Base-by-base conservation (phyloP, 2,888 invertebrate genomes). In the Sisyra nigra region DNA sequence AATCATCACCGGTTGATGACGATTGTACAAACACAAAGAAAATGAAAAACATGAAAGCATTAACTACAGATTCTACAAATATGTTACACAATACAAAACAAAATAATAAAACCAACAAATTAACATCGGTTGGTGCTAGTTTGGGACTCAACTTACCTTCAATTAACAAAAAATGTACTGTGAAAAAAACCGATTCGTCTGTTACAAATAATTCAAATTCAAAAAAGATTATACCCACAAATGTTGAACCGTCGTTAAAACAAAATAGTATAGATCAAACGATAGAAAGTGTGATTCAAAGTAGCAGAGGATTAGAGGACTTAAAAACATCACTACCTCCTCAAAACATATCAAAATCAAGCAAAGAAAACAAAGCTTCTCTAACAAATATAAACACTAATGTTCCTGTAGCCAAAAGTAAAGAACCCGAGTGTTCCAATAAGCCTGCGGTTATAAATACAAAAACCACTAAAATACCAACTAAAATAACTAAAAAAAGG, bases 201-300 rank as follows among this genome's bases (percentile, higher is more conserved):
- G n/a, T 41, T n/a, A 40, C 45, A 41, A 44, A 47, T 44, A 49
- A 50, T 48, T 49, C 41, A 18, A 49, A 50, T 48, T 49, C 41
- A 18, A 52, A 51, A 38, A 52, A 50, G 44, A 45, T 53, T 31
- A 55, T 56, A 10, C 52, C 56, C 2, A 54, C 67, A 40, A 55
- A 72, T 33, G 60, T 72, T n/a, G 72, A 73, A 51, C 69, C 67
- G 53, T 59, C 72, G 37, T 60, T 72, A 47, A 63, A 68, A 47
- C 72, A 71, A 57, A 73, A 72, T 52, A 72, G 69, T 53, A 65
- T 74, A 35, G 74, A 74, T 46, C 62, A 70, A 51, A 61, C 59
- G 37, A 65, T 65, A 44, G 66, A 66, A 49, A 58, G 58, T 54
- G 64, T 62, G 32, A 48, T 48, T 29, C 46, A 47, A 40, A 50